Evolutionary conservation across 2,888 invertebrate species (phyloP), one percentile per base, ranked within the genome.

Genomic region (Acanthacorydalis orientalis): DNA sequence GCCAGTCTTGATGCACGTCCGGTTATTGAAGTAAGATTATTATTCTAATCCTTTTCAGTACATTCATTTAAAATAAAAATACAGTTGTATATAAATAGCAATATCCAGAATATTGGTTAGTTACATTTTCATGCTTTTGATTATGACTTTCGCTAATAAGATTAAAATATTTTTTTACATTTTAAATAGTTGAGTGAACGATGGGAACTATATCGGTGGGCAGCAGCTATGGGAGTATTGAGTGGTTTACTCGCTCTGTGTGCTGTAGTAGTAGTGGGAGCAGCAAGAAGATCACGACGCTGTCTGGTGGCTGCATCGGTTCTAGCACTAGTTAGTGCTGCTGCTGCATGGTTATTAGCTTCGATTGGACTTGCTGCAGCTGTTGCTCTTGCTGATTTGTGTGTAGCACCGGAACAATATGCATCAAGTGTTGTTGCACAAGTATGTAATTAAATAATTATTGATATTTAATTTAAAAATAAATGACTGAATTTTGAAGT

Each of bases 231-330:
- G 78, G 84, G 83, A 50, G 77, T 90, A 50, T 76, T 90, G 65
- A 87, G 88, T 60, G 74, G 85, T 57, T 77, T 91, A 55, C 78
- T 91, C 52, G 80, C 89, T 16, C 78, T 92, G 44, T 90, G 91
- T 68, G 83, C 92, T 51, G 81, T 92, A 51, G 75, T 92, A 57
- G 74, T 93, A 51, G 86, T 91, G 56, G 93, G 91, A 52, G 87
- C 92, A 52, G 87, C 89, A 14, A 72, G 83, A 31, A 88, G 91
- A 65, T 90, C 88, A 14, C 77, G 91, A 45, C 89, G 90, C 59
- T 87, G 90, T 46, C 75, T 93, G 47, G 84, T 93, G 58, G 76
- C 87, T 70, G 88, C 91, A 57, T 89, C 89, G 52, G 91, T 91
- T 31, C 82, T 89, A 64, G 82, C 83, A 40, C 68, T 87, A 16